These are phyloP conservation scores for Actinia equina DNA, from an alignment of 64 coral and sea anemone species.

Conservation along the genomic window DNA sequence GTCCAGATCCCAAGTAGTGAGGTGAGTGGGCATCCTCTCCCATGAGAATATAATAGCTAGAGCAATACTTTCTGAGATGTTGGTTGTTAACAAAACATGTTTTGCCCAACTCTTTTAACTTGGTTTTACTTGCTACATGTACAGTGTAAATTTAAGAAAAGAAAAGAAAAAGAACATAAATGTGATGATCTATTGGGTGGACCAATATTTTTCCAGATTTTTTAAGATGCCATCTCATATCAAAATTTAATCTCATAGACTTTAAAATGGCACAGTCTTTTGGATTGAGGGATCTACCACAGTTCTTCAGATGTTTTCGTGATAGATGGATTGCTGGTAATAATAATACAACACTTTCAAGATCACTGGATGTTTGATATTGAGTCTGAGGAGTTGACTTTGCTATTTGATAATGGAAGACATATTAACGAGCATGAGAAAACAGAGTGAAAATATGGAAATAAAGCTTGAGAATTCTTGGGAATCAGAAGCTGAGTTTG, in stretches of 20 bases:
- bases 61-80: too few species aligned
- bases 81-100: too few species aligned
- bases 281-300: neutral
- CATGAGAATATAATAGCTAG: too few species aligned
- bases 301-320: neutral
- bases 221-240: conserved; percentile 5
- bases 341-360: neutral
- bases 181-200: too few species aligned
- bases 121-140: too few species aligned
- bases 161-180: too few species aligned
- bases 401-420: neutral
- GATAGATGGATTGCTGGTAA: neutral
- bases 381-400: neutral
- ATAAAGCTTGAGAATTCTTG: neutral
- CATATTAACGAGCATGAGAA: neutral
- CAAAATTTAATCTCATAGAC: conserved; percentile 5
- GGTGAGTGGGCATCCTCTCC: too few species aligned
- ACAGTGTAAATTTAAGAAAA: too few species aligned
- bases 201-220: neutral
- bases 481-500: neutral
- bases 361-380: neutral
- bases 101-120: too few species aligned
- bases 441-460: neutral
- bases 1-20: too few species aligned
- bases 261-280: neutral